Evolutionary conservation across 2,888 invertebrate species (phyloP).

Genomic region (Catocala fraxini): DNA sequence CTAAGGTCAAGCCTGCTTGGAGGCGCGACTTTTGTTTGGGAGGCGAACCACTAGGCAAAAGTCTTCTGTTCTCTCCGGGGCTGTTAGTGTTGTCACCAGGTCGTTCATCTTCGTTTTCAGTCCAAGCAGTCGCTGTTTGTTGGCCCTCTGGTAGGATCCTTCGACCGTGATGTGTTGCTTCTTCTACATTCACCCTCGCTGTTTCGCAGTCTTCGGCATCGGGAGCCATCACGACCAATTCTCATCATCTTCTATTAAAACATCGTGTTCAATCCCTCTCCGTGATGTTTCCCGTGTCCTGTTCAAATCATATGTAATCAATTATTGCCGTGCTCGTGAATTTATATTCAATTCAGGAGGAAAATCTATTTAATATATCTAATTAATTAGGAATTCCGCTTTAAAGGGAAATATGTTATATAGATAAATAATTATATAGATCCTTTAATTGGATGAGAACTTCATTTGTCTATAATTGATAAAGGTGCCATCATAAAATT

Average conservation of each 20-base stretch:
- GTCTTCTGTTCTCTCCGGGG: constrained; percentile 69
- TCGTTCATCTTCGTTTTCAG: constrained; percentile 64
- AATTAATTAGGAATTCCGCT: constrained; percentile 46
- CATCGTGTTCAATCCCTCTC: constrained; percentile 18
- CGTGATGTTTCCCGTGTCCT: constrained; percentile 28
- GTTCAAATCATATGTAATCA: constrained; percentile 30
- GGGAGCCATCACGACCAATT: constrained; percentile 63
- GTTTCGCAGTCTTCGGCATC: constrained; percentile 69
- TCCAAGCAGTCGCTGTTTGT: constrained; percentile 70
- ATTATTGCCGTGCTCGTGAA: constrained; percentile 23
- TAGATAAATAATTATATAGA: background rate
- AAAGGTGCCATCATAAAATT: too few relatives aligned
- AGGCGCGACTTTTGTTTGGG: constrained; percentile 58
- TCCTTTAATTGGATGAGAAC: constrained; percentile 1
- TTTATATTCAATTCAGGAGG: constrained; percentile 45
- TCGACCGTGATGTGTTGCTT: constrained; percentile 59
- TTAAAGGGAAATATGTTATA: constrained; percentile 2
- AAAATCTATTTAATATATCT: constrained; percentile 36
- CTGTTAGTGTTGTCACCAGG: constrained; percentile 50
- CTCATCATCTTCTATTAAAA: constrained; percentile 32
- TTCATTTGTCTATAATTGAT: background rate
- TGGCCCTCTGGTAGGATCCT: constrained; percentile 62
- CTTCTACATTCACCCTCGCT: constrained; percentile 58
- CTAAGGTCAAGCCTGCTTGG: constrained; percentile 72
- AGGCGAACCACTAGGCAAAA: constrained; percentile 57